phyloP scores from a whole-genome alignment of 1,140 invertebrate genomes.

The Asobara japonica region DNA sequence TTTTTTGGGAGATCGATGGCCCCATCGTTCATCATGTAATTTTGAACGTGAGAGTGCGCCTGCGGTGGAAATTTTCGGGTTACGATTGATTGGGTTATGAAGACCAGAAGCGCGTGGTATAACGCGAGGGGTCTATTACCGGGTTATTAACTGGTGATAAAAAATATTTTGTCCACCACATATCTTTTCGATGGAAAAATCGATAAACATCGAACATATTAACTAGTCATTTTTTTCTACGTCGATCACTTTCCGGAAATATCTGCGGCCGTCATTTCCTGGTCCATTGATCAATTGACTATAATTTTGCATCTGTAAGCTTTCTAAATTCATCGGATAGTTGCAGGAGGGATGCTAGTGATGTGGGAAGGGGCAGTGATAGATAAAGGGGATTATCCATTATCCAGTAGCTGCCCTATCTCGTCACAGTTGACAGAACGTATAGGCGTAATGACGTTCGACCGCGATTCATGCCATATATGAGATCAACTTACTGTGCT shows the following conservation, averaged over 20 bases:
- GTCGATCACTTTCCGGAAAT: too few relatives aligned
- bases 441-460: constrained; percentile 1
- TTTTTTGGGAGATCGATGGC: not conserved
- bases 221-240: too few relatives aligned
- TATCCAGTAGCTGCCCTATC: constrained; percentile 1
- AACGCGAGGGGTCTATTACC: not conserved
- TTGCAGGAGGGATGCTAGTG: too few relatives aligned
- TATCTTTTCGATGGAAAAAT: too few relatives aligned
- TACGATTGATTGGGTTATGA: not conserved
- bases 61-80: not conserved
- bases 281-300: too few relatives aligned
- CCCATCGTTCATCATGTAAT: not conserved
- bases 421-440: constrained; percentile 12
- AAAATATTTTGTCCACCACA: too few relatives aligned
- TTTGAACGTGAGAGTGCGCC: not conserved
- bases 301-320: too few relatives aligned
- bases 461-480: constrained; percentile 16
- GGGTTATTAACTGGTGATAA: not conserved
- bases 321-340: not conserved
- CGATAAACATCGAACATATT: too few relatives aligned
- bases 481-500: not conserved
- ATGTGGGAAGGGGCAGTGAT: not conserved
- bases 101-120: not conserved
- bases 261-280: too few relatives aligned
- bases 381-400: not conserved